Evolutionary conservation across 1,140 invertebrate genomes (phyloP).

Genomic region (Coboldia fuscipes): DNA sequence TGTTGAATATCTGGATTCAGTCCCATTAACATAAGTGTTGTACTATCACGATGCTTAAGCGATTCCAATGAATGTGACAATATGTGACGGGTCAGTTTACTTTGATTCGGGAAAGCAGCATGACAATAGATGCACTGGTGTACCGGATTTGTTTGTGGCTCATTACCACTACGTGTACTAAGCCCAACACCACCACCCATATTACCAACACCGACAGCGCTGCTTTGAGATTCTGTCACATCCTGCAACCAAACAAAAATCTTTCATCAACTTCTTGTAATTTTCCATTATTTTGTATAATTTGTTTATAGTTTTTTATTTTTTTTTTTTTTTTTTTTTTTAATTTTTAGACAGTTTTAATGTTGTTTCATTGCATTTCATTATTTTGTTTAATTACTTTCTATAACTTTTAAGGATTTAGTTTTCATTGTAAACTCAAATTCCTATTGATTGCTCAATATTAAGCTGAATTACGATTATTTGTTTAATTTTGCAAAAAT

Average conservation of each 20-base stretch:
- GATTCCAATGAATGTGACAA: conserved; percentile 68
- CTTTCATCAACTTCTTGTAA: conserved; percentile 76
- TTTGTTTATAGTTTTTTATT: conserved; percentile 10
- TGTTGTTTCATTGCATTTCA: conserved; percentile 2
- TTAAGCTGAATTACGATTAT: too few relatives aligned
- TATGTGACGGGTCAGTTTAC: conserved; percentile 70
- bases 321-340: conserved; percentile 13
- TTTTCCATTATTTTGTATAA: conserved; percentile 19
- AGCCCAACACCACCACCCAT: conserved; percentile 16
- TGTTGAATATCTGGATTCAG: too few relatives aligned
- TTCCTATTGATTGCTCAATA: too few relatives aligned
- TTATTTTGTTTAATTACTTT: conserved; percentile 1
- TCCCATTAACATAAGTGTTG: conserved; percentile 12
- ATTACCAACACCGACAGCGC: conserved; percentile 21
- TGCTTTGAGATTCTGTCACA: conserved; percentile 45
- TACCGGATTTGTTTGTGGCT: conserved; percentile 22
- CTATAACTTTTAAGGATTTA: neutral
- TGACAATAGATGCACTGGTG: conserved; percentile 74
- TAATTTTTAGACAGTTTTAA: conserved; percentile 23
- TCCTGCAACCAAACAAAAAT: conserved; percentile 79
- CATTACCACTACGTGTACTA: conserved; percentile 9
- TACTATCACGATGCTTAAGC: conserved; percentile 62
- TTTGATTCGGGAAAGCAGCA: conserved; percentile 65
- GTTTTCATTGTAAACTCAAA: too few relatives aligned
- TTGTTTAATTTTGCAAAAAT: too few relatives aligned